phyloP scores from a whole-genome alignment of 1,140 invertebrate genomes.

The Muscidifurax raptorellus region DNA sequence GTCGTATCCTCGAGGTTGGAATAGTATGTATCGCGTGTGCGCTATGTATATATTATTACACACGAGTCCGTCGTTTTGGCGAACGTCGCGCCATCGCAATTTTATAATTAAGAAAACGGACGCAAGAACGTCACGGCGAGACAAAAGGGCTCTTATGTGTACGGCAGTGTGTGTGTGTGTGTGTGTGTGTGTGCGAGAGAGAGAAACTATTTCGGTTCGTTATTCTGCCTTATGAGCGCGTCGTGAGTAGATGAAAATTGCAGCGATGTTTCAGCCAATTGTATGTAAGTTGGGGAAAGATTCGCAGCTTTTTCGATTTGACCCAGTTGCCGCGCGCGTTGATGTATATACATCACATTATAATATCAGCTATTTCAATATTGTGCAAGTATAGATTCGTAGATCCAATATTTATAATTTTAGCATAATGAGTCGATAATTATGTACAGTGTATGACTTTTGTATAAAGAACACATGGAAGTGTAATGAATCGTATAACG shows the following conservation, averaged over 20 bases:
- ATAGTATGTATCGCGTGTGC: neutral
- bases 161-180: too few species aligned
- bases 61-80: slow-evolving; percentile 9
- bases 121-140: slow-evolving; percentile 35
- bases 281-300: neutral
- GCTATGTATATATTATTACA: neutral
- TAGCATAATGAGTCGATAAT: neutral
- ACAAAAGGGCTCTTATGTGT: slow-evolving; percentile 39
- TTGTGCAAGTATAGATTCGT: neutral
- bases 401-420: neutral
- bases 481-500: neutral
- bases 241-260: slow-evolving; percentile 41
- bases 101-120: slow-evolving; percentile 47
- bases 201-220: slow-evolving; percentile 35
- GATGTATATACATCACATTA: neutral
- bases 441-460: neutral
- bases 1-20: neutral
- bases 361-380: too few species aligned
- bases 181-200: too few species aligned
- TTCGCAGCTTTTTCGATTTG: neutral
- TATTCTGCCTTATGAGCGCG: slow-evolving; percentile 36
- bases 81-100: slow-evolving; percentile 34
- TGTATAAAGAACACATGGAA: neutral
- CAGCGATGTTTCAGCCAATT: slow-evolving; percentile 13
- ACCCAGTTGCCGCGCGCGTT: neutral